Conservation (phyloP, 2,888 invertebrate species). For the Xiphydria camelus region DNA sequence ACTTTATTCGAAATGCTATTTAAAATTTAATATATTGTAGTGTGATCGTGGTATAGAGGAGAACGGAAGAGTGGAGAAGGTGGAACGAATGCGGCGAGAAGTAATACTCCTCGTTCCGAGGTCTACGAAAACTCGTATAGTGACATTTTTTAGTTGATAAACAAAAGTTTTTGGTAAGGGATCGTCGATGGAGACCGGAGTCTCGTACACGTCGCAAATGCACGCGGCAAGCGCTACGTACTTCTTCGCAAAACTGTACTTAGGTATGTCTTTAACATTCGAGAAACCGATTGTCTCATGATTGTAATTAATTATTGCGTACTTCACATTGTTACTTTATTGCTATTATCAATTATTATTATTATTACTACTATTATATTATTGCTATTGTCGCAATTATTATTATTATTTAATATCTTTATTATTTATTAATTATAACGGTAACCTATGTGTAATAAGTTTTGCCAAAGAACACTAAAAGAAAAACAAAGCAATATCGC, state of each 20-base stretch:
- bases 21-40: conserved; percentile 35
- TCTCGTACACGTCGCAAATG: not conserved
- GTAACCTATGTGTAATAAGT: conserved; percentile 58
- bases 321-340: conserved; percentile 44
- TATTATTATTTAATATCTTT: conserved; percentile 50
- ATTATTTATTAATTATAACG: conserved; percentile 55
- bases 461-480: conserved; percentile 55
- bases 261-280: conserved; percentile 19
- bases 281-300: conserved; percentile 20
- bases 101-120: not conserved
- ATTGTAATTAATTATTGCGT: conserved; percentile 28
- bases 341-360: conserved; percentile 35
- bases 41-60: conserved; percentile 30
- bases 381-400: conserved; percentile 14
- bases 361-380: conserved; percentile 25
- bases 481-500: conserved; percentile 36
- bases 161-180: no score
- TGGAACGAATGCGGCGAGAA: not conserved
- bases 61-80: not conserved
- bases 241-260: not conserved
- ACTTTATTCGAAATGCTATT: conserved; percentile 33
- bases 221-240: not conserved
- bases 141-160: no score
- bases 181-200: not conserved
- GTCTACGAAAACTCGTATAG: not conserved